These are phyloP conservation scores for Acrocephalus scirpaceus DNA, from an alignment of 2,797 vertebrate species.

Conservation along the genomic window DNA sequence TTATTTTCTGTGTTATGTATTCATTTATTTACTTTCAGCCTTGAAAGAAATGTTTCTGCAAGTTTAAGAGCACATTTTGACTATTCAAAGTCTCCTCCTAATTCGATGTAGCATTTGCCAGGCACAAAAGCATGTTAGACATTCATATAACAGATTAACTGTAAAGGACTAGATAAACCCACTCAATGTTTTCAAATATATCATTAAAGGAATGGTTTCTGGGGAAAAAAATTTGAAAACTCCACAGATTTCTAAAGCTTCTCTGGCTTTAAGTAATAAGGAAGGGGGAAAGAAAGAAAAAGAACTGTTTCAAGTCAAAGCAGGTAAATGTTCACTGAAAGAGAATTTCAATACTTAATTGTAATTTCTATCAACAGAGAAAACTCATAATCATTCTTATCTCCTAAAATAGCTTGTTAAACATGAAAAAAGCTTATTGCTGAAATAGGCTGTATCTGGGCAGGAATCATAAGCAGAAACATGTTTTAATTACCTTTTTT, in stretches of 20 bases:
- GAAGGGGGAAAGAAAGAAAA: neutral
- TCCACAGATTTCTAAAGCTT: neutral
- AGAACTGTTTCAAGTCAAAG: neutral
- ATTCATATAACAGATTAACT: neutral
- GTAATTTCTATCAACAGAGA: constrained; percentile 30
- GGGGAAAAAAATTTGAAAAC: neutral
- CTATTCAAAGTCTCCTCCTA: neutral
- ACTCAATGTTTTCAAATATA: neutral
- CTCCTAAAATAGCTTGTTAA: constrained; percentile 37
- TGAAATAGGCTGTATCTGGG: neutral
- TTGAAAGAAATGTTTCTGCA: neutral
- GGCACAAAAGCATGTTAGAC: neutral
- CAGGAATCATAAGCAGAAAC: constrained; percentile 17
- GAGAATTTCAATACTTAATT: constrained; percentile 40
- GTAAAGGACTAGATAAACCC: neutral
- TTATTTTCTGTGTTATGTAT: neutral
- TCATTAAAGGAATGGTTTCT: neutral
- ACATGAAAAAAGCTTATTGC: constrained; percentile 17
- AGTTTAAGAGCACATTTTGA: neutral
- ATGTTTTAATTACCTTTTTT: constrained; percentile 43
- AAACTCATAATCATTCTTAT: constrained; percentile 48
- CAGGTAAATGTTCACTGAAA: neutral
- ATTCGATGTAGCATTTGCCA: neutral
- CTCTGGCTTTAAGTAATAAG: neutral
- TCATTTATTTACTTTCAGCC: neutral